Conservation (phyloP, 2,113 vertebrate genomes). For the Triplophysa rosa region DNA sequence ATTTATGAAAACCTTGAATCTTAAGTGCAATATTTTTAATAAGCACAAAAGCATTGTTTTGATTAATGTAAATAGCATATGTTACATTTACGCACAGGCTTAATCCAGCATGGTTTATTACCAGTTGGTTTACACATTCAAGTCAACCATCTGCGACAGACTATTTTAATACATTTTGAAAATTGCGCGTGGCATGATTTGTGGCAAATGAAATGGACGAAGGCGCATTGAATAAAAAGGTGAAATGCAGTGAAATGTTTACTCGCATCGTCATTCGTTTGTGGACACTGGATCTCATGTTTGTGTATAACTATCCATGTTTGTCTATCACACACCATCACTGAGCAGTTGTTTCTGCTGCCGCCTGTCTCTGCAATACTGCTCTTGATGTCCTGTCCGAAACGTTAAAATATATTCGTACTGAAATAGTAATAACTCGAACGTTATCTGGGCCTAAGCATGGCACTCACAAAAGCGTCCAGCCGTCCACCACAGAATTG, state of each 20-base stretch:
- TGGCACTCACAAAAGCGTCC: constrained; percentile 4
- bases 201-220: neutral
- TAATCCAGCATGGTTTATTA: neutral
- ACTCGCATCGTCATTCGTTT: constrained; percentile 41
- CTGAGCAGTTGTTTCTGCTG: constrained; percentile 48
- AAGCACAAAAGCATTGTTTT: neutral
- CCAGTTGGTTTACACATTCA: neutral
- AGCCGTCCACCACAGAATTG: neutral
- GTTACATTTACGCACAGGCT: neutral
- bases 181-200: neutral
- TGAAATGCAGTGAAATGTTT: constrained; percentile 43
- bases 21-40: neutral
- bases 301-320: constrained; percentile 1
- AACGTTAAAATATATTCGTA: too few species aligned
- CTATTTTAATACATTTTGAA: neutral
- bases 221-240: constrained; percentile 31
- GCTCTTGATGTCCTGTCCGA: neutral
- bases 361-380: neutral
- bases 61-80: too few species aligned
- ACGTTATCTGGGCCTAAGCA: neutral
- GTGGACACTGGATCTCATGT: neutral
- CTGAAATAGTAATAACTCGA: too few species aligned
- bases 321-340: constrained; percentile 18
- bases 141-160: constrained; percentile 15
- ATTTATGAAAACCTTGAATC: neutral